Evolutionary conservation across 2,113 vertebrate genomes (phyloP), one percentile per base, ranked within the genome.

Genomic region (Phalacrocorax aristotelis): DNA sequence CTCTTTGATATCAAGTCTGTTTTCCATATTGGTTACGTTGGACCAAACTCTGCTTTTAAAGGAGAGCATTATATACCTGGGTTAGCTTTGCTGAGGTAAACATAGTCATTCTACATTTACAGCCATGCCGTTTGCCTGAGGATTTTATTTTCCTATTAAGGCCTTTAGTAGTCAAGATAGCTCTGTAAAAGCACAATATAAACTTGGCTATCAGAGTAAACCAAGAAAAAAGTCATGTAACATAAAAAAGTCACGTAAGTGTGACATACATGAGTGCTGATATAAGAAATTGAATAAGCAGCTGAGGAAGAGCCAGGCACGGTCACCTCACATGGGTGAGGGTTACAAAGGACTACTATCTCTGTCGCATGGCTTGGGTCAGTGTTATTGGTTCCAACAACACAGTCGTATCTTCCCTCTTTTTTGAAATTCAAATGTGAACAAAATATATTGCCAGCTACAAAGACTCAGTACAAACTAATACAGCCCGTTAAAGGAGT

Each of bases 371-470:
- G 36, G 75, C 81, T 89, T 83, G 71, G 81, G 68, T 86, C 82
- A 44, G 60, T 62, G 76, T 83, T 80, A 95, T 91, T 94, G 89
- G 95, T 61, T 93, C 87, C 89, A 95, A 83, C 74, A 89, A 52
- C 83, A 87, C 60, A 91, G 62, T 25, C 75, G 7, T 75, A 91
- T 91, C 87, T 95, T 57, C 91, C 38, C 26, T 91, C 91, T 46
- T 94, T 91, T 95, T 85, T 96, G 95, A 95, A 95, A 96, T 97
- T 97, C 96, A 96, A 96, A 97, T 97, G 82, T 66, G 87, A 87
- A 88, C 27, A 95, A 96, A 91, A 95, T 91, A 58, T 25, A 86
- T 71, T 64, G 68, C 42, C 54, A 95, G 48, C 68, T 70, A 90
- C 78, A 81, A 93, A 95, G 94, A 72, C 46, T 32, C 48, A 64